These are phyloP conservation scores for zebrafish (Danio rerio) DNA, from an alignment of 2,113 vertebrate species.

Conservation along the genomic window DNA sequence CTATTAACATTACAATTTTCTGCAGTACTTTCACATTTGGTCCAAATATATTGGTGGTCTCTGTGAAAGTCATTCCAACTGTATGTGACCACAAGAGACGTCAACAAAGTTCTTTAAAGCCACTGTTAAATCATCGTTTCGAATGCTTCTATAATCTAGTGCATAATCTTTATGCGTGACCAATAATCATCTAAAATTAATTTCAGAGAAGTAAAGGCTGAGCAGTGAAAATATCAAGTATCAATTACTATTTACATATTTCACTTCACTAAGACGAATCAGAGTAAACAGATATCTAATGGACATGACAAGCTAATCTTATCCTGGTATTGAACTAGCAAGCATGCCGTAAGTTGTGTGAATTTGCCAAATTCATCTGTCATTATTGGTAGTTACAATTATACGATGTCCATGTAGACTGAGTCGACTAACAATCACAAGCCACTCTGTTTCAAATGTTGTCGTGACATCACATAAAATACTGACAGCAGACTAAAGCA, in stretches of 20 bases:
- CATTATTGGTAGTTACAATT: constrained; percentile 60
- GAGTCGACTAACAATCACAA: constrained; percentile 32
- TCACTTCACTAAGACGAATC: constrained; percentile 55
- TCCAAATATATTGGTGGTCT: not conserved
- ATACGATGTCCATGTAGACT: constrained; percentile 45
- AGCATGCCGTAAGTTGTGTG: constrained; percentile 52
- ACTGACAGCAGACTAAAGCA: constrained; percentile 55
- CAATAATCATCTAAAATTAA: not conserved
- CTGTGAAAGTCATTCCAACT: constrained; percentile 2
- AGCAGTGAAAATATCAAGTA: constrained; percentile 50
- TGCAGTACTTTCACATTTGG: not conserved
- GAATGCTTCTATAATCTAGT: constrained; percentile 49
- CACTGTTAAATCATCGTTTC: constrained; percentile 48
- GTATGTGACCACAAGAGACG: not conserved
- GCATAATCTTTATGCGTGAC: constrained; percentile 37
- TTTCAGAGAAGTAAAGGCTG: constrained; percentile 30
- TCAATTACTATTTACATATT: constrained; percentile 58
- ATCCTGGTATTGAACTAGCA: constrained; percentile 24
- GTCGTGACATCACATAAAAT: constrained; percentile 41
- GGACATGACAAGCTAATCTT: constrained; percentile 37
- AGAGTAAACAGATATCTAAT: constrained; percentile 63
- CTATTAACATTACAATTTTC: not conserved
- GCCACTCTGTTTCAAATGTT: not conserved
- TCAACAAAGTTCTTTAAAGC: constrained; percentile 41
- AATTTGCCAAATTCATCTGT: constrained; percentile 72